Evolutionary conservation across 37 sponge, comb jelly and placozoan genomes (phyloP).

Genomic region (Diacarnus erythraeanus): DNA sequence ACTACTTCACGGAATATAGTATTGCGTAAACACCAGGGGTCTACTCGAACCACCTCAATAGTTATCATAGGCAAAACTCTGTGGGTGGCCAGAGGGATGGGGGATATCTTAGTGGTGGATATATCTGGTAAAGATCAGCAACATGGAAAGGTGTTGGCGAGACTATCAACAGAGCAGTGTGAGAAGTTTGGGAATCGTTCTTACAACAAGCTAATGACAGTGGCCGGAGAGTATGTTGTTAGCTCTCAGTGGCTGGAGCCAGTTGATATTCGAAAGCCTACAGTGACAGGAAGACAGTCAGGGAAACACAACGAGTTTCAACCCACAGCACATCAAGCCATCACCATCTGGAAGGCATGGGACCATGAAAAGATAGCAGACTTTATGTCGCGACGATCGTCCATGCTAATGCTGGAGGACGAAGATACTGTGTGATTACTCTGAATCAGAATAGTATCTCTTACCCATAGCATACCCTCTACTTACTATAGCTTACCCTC

Average conservation of each 20-base stretch:
- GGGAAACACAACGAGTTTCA: background rate
- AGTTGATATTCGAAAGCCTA: conserved; percentile 14
- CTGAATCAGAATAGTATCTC: no score
- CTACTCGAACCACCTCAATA: conserved; percentile 79
- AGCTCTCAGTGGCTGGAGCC: conserved; percentile 83
- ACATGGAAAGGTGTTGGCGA: conserved; percentile 66
- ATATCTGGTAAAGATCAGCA: conserved; percentile 15
- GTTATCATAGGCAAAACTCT: conserved; percentile 75
- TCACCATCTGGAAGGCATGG: conserved; percentile 82
- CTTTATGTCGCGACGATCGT: conserved; percentile 20
- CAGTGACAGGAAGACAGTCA: background rate
- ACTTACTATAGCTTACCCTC: no score
- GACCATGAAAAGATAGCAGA: conserved; percentile 40
- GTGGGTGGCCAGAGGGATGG: conserved; percentile 92
- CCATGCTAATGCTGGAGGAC: conserved; percentile 29
- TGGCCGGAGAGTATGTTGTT: conserved; percentile 70
- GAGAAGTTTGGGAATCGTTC: conserved; percentile 80
- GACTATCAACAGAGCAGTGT: conserved; percentile 63
- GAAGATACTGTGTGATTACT: conserved; percentile 5
- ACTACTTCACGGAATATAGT: conserved; percentile 24
- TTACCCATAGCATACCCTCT: no score
- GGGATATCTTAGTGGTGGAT: conserved; percentile 79
- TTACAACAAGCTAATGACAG: conserved; percentile 60
- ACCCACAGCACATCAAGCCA: conserved; percentile 29
- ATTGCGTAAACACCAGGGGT: conserved; percentile 48